Base-by-base conservation (phyloP, 53 echinoderm and acorn worm species). In the Apostichopus leukothele region DNA sequence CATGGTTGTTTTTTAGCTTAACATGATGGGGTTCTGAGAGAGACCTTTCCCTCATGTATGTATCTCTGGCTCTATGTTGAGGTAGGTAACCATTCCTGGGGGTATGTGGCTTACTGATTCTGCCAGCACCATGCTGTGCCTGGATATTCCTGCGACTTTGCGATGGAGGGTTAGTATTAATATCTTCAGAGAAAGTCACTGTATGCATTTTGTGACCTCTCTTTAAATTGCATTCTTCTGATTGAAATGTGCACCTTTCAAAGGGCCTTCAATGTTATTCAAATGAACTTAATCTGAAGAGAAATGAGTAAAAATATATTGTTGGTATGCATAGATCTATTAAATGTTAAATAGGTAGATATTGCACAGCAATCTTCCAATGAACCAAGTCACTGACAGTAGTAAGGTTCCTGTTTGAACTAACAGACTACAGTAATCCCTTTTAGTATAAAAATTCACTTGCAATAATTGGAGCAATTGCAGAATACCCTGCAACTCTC, bases 171-270 rank as follows among this genome's bases (percentile, higher is more conserved):
- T 86, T 67, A 39, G 50, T 66, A 67, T 39, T 39, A 39, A 86
- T 7, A 26, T 86, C 86, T 61, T 86, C 86, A 86, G 86, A 86
- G n/a, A 86, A 86, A 60, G 67, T 86, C 51, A 86, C 86, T 1
- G 67, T 86, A 11, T 86, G 86, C 86, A 86, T 86, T 68, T 50
- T 86, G 67, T 3, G 6, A 3, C 71, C 71, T 71, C 1, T 16
- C 71, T 71, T 71, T 71, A n/a, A 71, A 71, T 71, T 71, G 71
- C 71, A 71, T 71, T 71, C 71, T 71, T 19, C 71, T 16, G 5
- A 16, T 16, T n/a, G 3, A 71, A 71, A 71, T 16, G 6, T n/a
- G 18, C 71, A 71, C 71, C 71, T n/a, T 71, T n/a, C 71, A 71
- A 18, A 71, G 71, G 71, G 71, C 10, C 71, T 71, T 19, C 71